These are phyloP conservation scores for Lucinisca nassula DNA, from an alignment of 2,888 invertebrate species.

Conservation along the genomic window DNA sequence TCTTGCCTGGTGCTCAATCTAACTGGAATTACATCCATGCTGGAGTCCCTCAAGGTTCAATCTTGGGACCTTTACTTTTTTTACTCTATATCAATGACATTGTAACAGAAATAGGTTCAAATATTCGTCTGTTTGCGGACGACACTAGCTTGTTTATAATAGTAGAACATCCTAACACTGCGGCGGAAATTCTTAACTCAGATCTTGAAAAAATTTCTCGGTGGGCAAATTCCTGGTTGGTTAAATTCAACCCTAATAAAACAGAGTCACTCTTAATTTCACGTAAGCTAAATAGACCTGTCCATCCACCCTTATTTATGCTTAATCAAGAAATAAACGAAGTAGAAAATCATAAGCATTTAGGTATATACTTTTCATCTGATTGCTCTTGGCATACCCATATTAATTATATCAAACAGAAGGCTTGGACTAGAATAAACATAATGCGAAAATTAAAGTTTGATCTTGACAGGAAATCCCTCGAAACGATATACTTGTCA, in stretches of 20 bases:
- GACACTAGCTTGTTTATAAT: slow-evolving; percentile 13
- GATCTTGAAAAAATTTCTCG: slow-evolving; percentile 4
- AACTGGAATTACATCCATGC: not conserved
- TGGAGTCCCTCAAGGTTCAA: slow-evolving; percentile 15
- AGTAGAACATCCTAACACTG: not conserved
- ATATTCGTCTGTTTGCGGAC: slow-evolving; percentile 36
- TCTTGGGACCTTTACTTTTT: not conserved
- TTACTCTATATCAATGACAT: slow-evolving; percentile 24
- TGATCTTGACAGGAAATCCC: too few relatives aligned
- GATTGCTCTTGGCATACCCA: too few relatives aligned
- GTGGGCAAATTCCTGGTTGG: slow-evolving; percentile 21
- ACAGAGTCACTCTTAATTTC: not conserved
- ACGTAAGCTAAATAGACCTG: too few relatives aligned
- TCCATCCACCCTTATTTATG: too few relatives aligned
- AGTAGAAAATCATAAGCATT: too few relatives aligned
- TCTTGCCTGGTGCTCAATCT: not conserved
- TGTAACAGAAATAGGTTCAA: not conserved
- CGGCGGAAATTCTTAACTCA: not conserved
- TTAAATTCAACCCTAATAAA: slow-evolving; percentile 42
- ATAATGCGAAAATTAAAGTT: too few relatives aligned
- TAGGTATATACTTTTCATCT: too few relatives aligned
- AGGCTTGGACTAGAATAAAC: too few relatives aligned
- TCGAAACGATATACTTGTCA: too few relatives aligned
- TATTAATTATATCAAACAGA: too few relatives aligned
- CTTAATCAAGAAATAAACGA: too few relatives aligned